These are phyloP conservation scores for Microchrysa polita DNA, from an alignment of 2,888 invertebrate genomes.

Conservation along the genomic window DNA sequence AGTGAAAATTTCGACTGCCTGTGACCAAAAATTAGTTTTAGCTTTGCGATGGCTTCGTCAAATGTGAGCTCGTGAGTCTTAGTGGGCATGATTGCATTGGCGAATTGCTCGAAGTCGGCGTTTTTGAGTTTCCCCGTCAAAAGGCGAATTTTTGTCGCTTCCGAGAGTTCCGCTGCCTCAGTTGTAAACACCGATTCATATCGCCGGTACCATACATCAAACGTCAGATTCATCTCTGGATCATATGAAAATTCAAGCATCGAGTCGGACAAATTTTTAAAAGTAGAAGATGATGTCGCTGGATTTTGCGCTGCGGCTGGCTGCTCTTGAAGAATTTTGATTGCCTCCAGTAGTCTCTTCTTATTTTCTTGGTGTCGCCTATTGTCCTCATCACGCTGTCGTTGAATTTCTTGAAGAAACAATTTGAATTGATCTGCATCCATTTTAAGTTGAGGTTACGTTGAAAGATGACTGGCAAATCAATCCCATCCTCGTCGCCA, in stretches of 20 bases:
- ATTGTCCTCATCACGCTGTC: background rate
- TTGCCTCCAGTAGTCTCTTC: constrained; percentile 4
- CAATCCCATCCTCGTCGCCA: no score
- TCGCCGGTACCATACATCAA: constrained; percentile 10
- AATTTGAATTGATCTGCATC: background rate
- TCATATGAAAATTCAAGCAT: constrained; percentile 9
- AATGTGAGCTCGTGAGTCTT: constrained; percentile 8
- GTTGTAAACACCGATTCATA: background rate
- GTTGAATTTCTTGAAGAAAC: background rate
- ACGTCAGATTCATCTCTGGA: background rate
- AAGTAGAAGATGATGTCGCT: no score
- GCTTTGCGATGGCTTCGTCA: constrained; percentile 2
- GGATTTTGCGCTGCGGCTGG: background rate
- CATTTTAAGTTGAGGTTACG: no score
- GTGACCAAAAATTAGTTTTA: constrained; percentile 1
- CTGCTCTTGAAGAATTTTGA: constrained; percentile 3
- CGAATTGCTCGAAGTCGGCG: no score
- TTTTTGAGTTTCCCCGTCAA: background rate
- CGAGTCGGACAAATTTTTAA: background rate
- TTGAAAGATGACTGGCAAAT: no score
- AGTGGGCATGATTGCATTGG: background rate
- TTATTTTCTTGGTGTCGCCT: no score
- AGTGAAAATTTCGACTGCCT: constrained; percentile 14
- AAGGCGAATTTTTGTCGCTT: constrained; percentile 13
- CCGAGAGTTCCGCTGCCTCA: constrained; percentile 1